phyloP scores from a whole-genome alignment of 2,888 invertebrate species.

The Himalopsyche tibetana region DNA sequence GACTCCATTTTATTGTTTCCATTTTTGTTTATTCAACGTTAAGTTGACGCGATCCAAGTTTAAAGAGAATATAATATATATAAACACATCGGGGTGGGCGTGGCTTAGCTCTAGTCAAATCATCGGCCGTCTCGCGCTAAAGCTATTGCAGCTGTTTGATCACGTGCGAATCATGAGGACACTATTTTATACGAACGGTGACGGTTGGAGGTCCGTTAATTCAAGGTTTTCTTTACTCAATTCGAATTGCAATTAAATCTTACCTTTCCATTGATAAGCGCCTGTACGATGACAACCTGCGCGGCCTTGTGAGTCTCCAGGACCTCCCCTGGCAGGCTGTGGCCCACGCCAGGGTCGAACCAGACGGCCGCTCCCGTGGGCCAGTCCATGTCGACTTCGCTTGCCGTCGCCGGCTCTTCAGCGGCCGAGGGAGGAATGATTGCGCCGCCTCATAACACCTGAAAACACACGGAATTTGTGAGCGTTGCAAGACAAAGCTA shows the following conservation, averaged over 20 bases:
- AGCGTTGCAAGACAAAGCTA: no score
- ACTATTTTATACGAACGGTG: no score
- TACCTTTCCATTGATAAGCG: conserved; percentile 91
- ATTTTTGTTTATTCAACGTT: no score
- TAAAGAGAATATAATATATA: no score
- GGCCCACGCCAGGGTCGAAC: conserved; percentile 94
- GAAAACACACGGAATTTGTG: conserved; percentile 3
- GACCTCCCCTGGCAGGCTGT: conserved; percentile 93
- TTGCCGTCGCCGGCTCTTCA: conserved; percentile 32
- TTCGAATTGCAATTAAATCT: conserved; percentile 53
- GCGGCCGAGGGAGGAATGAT: conserved; percentile 10
- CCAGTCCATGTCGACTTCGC: conserved; percentile 76
- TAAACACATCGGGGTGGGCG: no score
- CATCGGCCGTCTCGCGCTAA: not conserved
- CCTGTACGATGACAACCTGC: conserved; percentile 92
- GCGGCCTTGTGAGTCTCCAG: conserved; percentile 93
- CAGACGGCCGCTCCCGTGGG: conserved; percentile 92
- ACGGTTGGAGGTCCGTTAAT: no score
- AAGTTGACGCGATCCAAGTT: no score
- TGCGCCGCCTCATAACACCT: conserved; percentile 53
- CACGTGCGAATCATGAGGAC: no score
- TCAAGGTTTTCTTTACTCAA: no score
- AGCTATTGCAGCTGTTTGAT: no score
- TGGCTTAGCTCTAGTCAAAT: no score
- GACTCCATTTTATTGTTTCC: no score